phyloP scores from a whole-genome alignment of 1,140 invertebrate genomes.

The Melitaea cinxia region DNA sequence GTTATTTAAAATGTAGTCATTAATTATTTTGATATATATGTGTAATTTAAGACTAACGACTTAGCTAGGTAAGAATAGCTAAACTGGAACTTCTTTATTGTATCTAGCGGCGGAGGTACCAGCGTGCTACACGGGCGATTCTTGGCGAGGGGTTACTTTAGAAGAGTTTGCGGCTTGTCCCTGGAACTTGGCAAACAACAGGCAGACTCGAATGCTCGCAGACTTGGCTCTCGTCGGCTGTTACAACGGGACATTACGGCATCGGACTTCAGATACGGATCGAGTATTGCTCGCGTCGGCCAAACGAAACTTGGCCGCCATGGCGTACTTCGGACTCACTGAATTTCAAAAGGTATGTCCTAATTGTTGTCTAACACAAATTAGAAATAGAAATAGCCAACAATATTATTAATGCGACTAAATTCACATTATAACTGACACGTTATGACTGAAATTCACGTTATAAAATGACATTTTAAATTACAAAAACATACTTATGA shows the following conservation, averaged over 20 bases:
- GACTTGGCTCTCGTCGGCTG: conserved; percentile 97
- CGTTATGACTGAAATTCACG: no score
- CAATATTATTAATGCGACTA: no score
- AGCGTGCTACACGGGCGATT: conserved; percentile 86
- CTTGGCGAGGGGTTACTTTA: conserved; percentile 86
- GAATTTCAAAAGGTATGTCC: conserved; percentile 92
- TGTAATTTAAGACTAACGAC: no score
- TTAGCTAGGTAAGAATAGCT: no score
- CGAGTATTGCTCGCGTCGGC: conserved; percentile 96
- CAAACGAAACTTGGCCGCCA: conserved; percentile 95
- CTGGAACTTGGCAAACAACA: conserved; percentile 96
- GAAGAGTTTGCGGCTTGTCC: conserved; percentile 95
- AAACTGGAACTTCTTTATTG: no score
- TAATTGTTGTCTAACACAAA: no score
- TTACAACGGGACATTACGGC: conserved; percentile 92
- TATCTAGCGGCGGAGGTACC: conserved; percentile 89
- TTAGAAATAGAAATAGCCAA: no score
- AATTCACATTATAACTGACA: no score
- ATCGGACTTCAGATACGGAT: conserved; percentile 92
- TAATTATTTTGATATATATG: no score
- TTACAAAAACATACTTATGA: no score
- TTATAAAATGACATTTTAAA: no score
- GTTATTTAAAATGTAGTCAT: no score
- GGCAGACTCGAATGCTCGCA: conserved; percentile 98
- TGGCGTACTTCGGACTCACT: conserved; percentile 98